Evolutionary conservation across 2,797 vertebrate species (phyloP).

Genomic region (Agapornis canus): DNA sequence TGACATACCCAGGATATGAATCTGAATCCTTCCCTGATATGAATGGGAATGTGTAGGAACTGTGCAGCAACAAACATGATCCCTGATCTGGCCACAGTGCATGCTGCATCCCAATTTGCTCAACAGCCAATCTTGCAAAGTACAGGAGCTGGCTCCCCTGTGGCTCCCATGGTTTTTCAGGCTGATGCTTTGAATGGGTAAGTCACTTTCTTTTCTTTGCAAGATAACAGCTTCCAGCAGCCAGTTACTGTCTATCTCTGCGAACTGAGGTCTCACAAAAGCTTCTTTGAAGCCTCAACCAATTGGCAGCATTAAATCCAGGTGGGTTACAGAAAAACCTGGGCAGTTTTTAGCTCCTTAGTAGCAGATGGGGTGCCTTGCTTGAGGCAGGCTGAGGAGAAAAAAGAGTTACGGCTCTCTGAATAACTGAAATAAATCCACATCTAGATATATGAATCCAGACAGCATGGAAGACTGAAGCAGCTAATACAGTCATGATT

Average conservation of each 20-base stretch:
- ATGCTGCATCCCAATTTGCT: background rate
- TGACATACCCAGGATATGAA: rapidly evolving
- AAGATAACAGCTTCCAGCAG: background rate
- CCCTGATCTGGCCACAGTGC: rapidly evolving
- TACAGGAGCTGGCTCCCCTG: rapidly evolving
- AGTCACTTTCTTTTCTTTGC: background rate
- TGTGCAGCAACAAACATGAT: rapidly evolving
- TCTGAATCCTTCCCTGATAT: background rate
- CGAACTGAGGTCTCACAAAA: background rate
- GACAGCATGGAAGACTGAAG: background rate
- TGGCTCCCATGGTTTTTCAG: background rate
- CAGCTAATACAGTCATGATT: background rate
- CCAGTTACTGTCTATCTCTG: background rate
- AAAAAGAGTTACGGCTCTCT: background rate
- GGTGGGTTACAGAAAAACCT: background rate
- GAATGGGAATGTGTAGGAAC: background rate
- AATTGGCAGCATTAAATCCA: background rate
- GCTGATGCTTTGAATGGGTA: background rate
- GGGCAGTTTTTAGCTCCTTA: background rate
- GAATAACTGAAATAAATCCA: background rate
- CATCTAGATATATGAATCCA: background rate
- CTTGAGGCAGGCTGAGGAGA: background rate
- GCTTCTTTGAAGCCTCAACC: background rate
- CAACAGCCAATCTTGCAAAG: rapidly evolving
- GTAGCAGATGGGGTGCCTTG: background rate